phyloP scores from a whole-genome alignment of 2,797 vertebrate genomes.

The Rhynchotus rufescens region DNA sequence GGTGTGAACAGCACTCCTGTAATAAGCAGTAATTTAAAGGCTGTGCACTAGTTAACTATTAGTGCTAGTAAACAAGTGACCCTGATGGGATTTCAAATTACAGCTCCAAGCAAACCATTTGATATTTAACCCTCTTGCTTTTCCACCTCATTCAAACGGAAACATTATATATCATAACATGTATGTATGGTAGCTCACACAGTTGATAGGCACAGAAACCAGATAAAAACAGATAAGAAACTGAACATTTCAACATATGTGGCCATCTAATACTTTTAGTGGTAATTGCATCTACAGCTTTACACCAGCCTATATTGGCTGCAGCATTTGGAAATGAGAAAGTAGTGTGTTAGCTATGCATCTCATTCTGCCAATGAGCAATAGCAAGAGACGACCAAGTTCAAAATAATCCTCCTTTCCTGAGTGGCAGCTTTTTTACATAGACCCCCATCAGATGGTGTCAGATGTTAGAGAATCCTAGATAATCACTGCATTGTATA shows the following conservation, averaged over 20 bases:
- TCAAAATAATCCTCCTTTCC: not conserved
- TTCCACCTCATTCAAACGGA: slow-evolving; percentile 5
- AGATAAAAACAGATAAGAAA: not conserved
- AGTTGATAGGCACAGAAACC: not conserved
- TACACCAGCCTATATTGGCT: not conserved
- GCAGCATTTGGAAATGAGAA: slow-evolving; percentile 1
- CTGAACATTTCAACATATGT: not conserved
- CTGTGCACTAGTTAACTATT: slow-evolving; percentile 57
- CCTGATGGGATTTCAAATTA: slow-evolving; percentile 78
- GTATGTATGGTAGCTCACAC: slow-evolving; percentile 4
- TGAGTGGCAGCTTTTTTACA: not conserved
- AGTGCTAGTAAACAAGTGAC: slow-evolving; percentile 76
- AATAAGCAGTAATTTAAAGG: slow-evolving; percentile 67
- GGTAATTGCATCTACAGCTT: not conserved
- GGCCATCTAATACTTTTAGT: not conserved
- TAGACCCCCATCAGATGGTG: not conserved
- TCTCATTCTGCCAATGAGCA: not conserved
- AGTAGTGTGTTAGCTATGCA: not conserved
- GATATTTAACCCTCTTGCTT: slow-evolving; percentile 51
- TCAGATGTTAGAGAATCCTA: not conserved
- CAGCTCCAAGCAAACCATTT: slow-evolving; percentile 50
- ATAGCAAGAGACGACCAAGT: not conserved
- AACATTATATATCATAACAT: slow-evolving; percentile 27
- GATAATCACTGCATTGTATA: not conserved
- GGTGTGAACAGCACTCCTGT: slow-evolving; percentile 50